Evolutionary conservation across 2,113 vertebrate species (phyloP).

Genomic region (Aythya baeri): DNA sequence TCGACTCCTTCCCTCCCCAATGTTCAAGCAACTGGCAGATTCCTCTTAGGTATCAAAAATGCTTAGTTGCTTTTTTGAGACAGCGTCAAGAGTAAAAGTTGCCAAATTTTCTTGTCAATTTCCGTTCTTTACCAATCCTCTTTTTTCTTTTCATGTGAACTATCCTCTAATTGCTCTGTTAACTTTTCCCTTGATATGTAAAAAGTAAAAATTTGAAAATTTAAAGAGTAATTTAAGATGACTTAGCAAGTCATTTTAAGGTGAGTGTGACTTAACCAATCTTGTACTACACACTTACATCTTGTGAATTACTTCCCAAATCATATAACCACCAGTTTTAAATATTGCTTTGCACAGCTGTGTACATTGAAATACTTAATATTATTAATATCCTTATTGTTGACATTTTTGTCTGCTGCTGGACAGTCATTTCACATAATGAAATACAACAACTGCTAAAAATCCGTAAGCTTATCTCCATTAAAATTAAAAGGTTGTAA

Average conservation of each 20-base stretch:
- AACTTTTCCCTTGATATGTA: background rate
- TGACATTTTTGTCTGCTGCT: background rate
- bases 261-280: background rate
- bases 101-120: background rate
- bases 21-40: background rate
- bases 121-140: background rate
- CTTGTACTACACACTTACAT: background rate
- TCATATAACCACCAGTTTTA: background rate
- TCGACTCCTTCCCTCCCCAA: background rate
- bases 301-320: background rate
- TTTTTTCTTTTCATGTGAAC: background rate
- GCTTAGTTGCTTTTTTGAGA: background rate
- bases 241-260: background rate
- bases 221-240: background rate
- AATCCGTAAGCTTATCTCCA: background rate
- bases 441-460: background rate
- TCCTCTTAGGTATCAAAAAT: background rate
- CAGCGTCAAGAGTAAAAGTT: background rate
- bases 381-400: background rate
- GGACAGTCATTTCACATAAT: background rate
- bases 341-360: background rate
- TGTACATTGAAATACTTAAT: background rate
- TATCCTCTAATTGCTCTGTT: background rate
- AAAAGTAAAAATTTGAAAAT: background rate
- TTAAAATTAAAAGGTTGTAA: background rate